phyloP scores from a whole-genome alignment of 2,888 invertebrate genomes.

The Myopa testacea region DNA sequence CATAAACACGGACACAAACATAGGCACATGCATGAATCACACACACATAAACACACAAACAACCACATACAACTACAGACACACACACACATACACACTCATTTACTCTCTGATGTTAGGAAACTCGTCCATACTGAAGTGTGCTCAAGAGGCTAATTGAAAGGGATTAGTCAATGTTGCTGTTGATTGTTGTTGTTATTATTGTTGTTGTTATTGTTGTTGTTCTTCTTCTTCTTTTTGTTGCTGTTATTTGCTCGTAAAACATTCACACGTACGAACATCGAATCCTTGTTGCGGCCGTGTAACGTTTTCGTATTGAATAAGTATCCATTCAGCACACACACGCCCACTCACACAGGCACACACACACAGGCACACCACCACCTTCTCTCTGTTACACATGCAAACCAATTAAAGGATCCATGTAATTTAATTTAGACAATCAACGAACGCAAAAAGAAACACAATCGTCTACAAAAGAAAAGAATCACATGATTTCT shows the following conservation, averaged over 20 bases:
- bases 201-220: too few relatives aligned
- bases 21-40: neutral
- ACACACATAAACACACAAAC: neutral
- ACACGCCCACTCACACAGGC: neutral
- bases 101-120: neutral
- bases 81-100: neutral
- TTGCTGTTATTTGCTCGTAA: too few relatives aligned
- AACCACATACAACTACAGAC: neutral
- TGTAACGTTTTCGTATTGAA: neutral
- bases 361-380: neutral
- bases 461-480: too few relatives aligned
- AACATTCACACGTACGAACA: neutral
- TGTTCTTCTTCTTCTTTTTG: too few relatives aligned
- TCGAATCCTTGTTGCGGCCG: neutral
- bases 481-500: too few relatives aligned
- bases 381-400: neutral
- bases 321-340: neutral
- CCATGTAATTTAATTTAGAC: constrained; percentile 29
- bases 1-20: neutral
- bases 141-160: constrained; percentile 31
- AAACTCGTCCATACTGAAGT: neutral
- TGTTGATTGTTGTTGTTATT: too few relatives aligned
- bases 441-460: constrained; percentile 16
- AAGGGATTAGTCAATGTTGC: constrained; percentile 23
- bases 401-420: constrained; percentile 27